phyloP scores from a whole-genome alignment of 2,113 vertebrate species.

The Salminus brasiliensis region DNA sequence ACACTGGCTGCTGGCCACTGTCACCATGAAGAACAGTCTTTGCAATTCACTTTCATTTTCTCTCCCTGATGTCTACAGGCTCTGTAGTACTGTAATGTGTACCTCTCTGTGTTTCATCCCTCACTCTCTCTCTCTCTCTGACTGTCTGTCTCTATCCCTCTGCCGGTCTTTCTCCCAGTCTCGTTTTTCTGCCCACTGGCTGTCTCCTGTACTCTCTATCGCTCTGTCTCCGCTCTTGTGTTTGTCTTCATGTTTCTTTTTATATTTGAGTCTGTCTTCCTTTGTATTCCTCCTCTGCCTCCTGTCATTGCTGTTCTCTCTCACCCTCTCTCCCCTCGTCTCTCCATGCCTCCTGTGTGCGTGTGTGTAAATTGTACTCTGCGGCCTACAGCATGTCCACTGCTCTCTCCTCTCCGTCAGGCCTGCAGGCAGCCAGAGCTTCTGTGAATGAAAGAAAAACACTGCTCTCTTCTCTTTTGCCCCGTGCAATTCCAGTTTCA shows the following conservation, averaged over 20 bases:
- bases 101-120: background rate
- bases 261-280: background rate
- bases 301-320: background rate
- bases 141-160: background rate
- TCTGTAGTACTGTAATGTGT: background rate
- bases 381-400: background rate
- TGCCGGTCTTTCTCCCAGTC: background rate
- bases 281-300: background rate
- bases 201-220: background rate
- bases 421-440: background rate
- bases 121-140: background rate
- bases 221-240: background rate
- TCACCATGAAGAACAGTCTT: slow-evolving; percentile 26
- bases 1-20: slow-evolving; percentile 25
- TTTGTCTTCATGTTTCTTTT: slow-evolving; percentile 6
- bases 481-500: slow-evolving; percentile 31
- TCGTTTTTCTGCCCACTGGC: background rate
- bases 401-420: slow-evolving; percentile 13
- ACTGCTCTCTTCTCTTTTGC: slow-evolving; percentile 17
- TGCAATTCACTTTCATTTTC: background rate
- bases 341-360: background rate
- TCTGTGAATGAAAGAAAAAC: slow-evolving; percentile 21
- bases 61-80: slow-evolving; percentile 9
- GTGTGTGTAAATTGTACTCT: slow-evolving; percentile 15
- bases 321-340: background rate